Conservation (phyloP, 2,113 vertebrate species). For the Ictidomys tridecemlineatus region DNA sequence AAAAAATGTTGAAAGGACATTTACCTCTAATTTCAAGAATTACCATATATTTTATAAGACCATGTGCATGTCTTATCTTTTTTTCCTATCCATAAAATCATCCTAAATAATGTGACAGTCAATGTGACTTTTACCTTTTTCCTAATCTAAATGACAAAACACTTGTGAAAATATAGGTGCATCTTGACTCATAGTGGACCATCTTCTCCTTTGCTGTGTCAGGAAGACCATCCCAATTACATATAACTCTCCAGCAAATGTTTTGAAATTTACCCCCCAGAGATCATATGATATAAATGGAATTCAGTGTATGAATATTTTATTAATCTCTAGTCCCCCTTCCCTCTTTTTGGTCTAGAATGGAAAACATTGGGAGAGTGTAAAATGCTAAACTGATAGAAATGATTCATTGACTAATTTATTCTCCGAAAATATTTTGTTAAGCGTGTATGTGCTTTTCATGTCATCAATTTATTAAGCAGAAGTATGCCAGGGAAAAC, state of each 20-base stretch:
- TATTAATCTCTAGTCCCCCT: background rate
- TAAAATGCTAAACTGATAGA: slow-evolving; percentile 55
- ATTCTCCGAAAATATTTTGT: slow-evolving; percentile 43
- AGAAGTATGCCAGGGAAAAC: background rate
- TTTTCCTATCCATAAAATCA: background rate
- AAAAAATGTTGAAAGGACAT: background rate
- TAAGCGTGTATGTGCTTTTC: slow-evolving; percentile 27
- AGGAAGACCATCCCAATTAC: slow-evolving; percentile 5
- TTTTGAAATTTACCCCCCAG: slow-evolving; percentile 72
- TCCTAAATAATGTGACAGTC: background rate
- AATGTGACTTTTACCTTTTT: background rate
- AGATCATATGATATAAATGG: slow-evolving; percentile 66
- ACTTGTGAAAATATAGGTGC: background rate
- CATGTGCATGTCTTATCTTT: background rate
- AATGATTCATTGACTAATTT: slow-evolving; percentile 8
- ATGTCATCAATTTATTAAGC: slow-evolving; percentile 22
- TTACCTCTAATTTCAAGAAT: background rate
- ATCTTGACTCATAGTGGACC: background rate
- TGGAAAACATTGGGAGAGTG: slow-evolving; percentile 39
- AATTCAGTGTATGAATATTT: slow-evolving; percentile 64
- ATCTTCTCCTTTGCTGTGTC: slow-evolving; percentile 43
- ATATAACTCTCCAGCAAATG: slow-evolving; percentile 34
- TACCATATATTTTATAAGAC: background rate
- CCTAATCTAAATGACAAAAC: background rate
- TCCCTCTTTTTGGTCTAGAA: slow-evolving; percentile 17